Base-by-base conservation (phyloP, 1,140 invertebrate genomes). In the Pantala flavescens region DNA sequence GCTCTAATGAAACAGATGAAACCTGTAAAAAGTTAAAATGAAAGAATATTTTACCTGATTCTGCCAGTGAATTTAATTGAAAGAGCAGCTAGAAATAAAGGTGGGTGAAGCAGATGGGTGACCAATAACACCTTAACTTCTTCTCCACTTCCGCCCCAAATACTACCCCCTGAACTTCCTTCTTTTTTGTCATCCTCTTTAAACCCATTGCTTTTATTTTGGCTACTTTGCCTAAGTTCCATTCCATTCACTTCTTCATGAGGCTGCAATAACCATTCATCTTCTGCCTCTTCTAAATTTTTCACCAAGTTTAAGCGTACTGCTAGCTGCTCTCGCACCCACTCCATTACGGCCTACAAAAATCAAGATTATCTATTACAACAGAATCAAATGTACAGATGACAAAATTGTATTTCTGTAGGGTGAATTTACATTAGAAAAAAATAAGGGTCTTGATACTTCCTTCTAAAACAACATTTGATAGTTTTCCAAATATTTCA, bases 61-160 rank as follows among this genome's bases (percentile, higher is more conserved):
- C 71, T 2, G n/a, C 86, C 86, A 70, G 84, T 84, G 80, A 86
- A 87, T 78, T 84, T 85, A 0, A 86, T 84, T 77, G 84, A 84
- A 5, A 86, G 80, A n/a, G 84, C 84, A 36, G 85, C 86, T 72
- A 84, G 80, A 78, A 86, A 86, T 74, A 86, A 77, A 14, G 86
- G 85, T 21, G 84, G 81, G 49, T 81, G 79, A 3, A 77, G 63
- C 23, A 83, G 74, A 70, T 82, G 79, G 12, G 85, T 83, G 70
- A 86, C 80, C 11, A 86, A 79, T 24, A 86, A 77, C 2, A 85
- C 80, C 49, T 81, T 79, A 3, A 86, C 80, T 76, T 82, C 80
- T n/a, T 43, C 21, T 42, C 71, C 49, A 21, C 24, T 19, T 19
- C 28, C 63, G 7, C 63, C 49, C 49, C 49, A 63, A 1, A 63